Evolutionary conservation across 2,797 vertebrate species (phyloP).

Genomic region (Dendrocincla fuliginosa): DNA sequence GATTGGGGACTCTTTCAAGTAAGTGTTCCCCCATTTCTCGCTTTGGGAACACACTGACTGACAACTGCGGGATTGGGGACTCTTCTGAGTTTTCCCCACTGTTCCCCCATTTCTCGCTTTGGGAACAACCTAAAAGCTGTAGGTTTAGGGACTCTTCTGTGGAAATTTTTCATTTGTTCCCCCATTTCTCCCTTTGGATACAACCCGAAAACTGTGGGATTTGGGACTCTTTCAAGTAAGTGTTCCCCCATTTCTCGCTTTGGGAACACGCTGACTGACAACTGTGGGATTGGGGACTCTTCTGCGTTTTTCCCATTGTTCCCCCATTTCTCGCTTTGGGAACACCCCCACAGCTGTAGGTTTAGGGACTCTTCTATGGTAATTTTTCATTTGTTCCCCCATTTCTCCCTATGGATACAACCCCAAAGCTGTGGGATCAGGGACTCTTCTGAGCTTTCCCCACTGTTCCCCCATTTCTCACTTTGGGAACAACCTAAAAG

Average conservation of each 20-base stretch:
- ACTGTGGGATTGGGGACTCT: fast-evolving
- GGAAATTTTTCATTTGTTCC: not conserved
- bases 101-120: not conserved
- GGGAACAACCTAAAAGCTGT: not conserved
- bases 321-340: not conserved
- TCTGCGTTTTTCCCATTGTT: fast-evolving
- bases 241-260: fast-evolving
- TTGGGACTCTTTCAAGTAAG: fast-evolving
- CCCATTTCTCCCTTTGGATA: not conserved
- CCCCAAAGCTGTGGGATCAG: not conserved
- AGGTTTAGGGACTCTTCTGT: fast-evolving
- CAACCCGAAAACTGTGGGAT: fast-evolving
- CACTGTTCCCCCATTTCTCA: not conserved
- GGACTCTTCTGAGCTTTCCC: fast-evolving
- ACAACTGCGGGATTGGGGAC: fast-evolving
- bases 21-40: not conserved
- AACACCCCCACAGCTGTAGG: fast-evolving
- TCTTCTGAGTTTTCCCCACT: fast-evolving
- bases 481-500: not conserved
- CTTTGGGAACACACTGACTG: fast-evolving
- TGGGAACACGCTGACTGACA: not conserved
- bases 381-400: not conserved
- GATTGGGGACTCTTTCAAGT: fast-evolving
- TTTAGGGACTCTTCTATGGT: fast-evolving
- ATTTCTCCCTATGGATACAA: too few species aligned